Evolutionary conservation across 1,140 invertebrate genomes (phyloP), one percentile per base, ranked within the genome.

Genomic region (Monomorium pharaonis): DNA sequence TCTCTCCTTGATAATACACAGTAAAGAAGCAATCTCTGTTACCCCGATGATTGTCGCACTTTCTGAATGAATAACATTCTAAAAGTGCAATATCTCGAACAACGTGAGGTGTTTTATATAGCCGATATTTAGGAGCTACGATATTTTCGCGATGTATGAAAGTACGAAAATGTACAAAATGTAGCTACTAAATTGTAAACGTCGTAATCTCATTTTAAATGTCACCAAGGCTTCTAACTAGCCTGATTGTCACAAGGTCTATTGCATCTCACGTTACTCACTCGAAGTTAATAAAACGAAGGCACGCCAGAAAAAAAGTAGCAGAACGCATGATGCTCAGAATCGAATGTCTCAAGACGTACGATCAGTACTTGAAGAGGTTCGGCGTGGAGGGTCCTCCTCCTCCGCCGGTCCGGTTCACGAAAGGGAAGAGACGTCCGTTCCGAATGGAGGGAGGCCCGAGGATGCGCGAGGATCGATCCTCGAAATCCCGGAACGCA

Each of bases 401-500:
- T 80, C 21, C 60, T 72, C 63, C 37, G 30, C 49, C 65, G 47
- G 47, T 30, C 37, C 78, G 42, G 24, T 72, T 9, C 42, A 67
- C 47, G 67, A 24, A 27, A 74, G 37, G n/a, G 67, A 83, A 58
- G 37, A 44, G 37, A 72, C 30, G 51, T 83, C 54, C 67, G 51
- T 72, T 37, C 51, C 65, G n/a, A 27, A 54, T 54, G 37, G 54
- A 77, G 65, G 70, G 47, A 44, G 47, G 18, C 30, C 51, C 76
- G 21, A 75, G 16, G 42, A 75, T 80, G 62, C 18, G 49, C 69
- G 76, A 80, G 81, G 81, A 88, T 75, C 84, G 72, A 60, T 24
- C 62, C 65, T 86, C n/a, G 67, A 88, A 54, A 85, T 85, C 75
- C 65, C 85, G 51, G 84, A 89, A 89, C 72, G 56, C 60, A 56